Conservation (phyloP, 1,140 invertebrate species). For the Scaptomyza hsui region DNA sequence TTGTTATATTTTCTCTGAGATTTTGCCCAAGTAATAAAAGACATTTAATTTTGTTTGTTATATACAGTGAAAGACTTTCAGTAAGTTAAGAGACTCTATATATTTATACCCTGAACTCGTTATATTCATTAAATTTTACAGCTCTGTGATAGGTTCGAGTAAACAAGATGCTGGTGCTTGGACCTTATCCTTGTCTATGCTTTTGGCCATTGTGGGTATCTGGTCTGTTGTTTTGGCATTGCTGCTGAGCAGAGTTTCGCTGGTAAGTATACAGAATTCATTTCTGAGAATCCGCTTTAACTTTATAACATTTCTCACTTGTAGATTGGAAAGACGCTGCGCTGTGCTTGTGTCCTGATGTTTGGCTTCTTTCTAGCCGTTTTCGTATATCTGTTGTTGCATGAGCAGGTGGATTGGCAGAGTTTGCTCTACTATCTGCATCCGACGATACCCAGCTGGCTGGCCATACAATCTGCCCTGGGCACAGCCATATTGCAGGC, state of each 20-base stretch:
- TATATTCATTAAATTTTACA: too few species aligned
- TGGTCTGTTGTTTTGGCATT: conserved; percentile 60
- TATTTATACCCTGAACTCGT: too few species aligned
- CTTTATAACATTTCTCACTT: not conserved
- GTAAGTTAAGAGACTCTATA: too few species aligned
- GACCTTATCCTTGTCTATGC: conserved; percentile 63
- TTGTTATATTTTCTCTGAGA: too few species aligned
- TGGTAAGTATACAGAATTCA: conserved; percentile 45
- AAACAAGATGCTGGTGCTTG: conserved; percentile 27
- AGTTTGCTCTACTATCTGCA: conserved; percentile 50
- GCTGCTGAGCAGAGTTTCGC: conserved; percentile 57
- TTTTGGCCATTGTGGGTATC: conserved; percentile 54
- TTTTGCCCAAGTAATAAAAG: too few species aligned
- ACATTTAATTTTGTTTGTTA: too few species aligned
- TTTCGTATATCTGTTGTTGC: conserved; percentile 55
- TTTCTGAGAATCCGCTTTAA: not conserved
- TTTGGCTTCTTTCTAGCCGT: conserved; percentile 66
- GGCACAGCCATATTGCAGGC: conserved; percentile 65
- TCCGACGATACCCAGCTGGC: conserved; percentile 44
- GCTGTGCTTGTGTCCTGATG: conserved; percentile 68
- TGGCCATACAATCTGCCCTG: conserved; percentile 21
- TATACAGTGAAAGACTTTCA: too few species aligned
- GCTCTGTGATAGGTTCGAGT: conserved; percentile 60
- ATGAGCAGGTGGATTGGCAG: conserved; percentile 45
- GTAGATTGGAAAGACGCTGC: conserved; percentile 73